Percentiles rank a stretch among this genome's conserved stretches.
Evolutionary conservation across 1,140 invertebrate genomes (phyloP).

Genomic region (Leguminivora glycinivorella): DNA sequence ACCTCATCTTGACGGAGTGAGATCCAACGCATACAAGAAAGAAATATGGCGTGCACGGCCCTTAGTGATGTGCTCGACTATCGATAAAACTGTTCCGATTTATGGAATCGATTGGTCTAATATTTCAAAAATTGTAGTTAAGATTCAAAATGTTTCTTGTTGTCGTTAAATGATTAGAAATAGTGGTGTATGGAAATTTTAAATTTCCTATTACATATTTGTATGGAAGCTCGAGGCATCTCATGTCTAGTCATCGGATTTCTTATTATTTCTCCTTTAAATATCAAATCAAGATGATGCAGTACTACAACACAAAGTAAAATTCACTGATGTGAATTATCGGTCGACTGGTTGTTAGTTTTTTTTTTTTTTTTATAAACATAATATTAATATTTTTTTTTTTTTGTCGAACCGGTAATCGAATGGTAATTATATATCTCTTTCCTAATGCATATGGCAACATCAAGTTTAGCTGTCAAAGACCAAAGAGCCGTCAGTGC

Average conservation of each 20-base stretch:
- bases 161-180: not conserved
- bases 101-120: slow-evolving; percentile 3
- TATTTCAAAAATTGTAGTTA: not conserved
- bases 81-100: slow-evolving; percentile 1
- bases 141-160: not conserved
- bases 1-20: slow-evolving; percentile 76
- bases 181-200: too few species aligned
- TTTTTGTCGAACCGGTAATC: not conserved
- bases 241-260: too few species aligned
- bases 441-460: not conserved
- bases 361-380: too few species aligned
- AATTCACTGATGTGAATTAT: too few species aligned
- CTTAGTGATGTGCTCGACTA: slow-evolving; percentile 23
- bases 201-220: too few species aligned
- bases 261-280: too few species aligned
- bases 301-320: too few species aligned
- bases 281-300: too few species aligned
- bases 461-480: not conserved
- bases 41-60: slow-evolving; percentile 64
- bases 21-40: slow-evolving; percentile 77
- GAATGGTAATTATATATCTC: not conserved
- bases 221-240: too few species aligned
- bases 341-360: too few species aligned
- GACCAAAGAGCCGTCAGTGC: too few species aligned
- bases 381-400: too few species aligned